Evolutionary conservation across 2,113 vertebrate genomes (phyloP), one percentile per base, ranked within the genome.

Genomic region (Micromys minutus): DNA sequence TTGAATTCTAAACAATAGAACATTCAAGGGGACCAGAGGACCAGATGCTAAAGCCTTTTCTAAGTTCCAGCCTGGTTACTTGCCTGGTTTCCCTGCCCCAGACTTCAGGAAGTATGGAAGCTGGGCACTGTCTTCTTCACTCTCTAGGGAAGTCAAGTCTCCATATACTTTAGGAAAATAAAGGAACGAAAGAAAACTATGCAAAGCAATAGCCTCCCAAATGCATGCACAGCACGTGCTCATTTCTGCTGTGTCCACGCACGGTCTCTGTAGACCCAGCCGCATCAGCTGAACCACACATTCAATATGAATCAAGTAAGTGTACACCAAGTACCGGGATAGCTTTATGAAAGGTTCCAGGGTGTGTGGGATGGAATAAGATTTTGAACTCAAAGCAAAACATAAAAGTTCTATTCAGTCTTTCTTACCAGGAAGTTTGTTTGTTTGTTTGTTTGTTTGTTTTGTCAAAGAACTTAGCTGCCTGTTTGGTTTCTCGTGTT

Each of bases 361-460:
- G 22, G 29, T 6, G 3, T 81, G 7, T 59, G 55, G 19, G 74
- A 50, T 12, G 65, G 57, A 57, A 59, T 57, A 89, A 61, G 19
- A 88, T 57, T 90, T 92, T 80, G 57, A 88, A 92, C 31, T 71
- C 21, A 15, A 92, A 94, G 90, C 95, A 92, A 57, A 69, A 91
- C 21, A 9, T 67, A 72, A 91, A 94, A 34, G n/a, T 75, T 39
- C 4, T 29, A n/a, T 75, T 63, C n/a, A 76, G 39, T 55, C 36
- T 75, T 83, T 94, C 52, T 72, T 87, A 52, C 22, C 22, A 76
- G 1, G 79, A 79, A 80, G 29, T 9, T 76, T 95, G n/a, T 89
- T 93, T 71, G 52, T 93, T 87, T 75, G 22, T 24, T 17, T 67
- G n/a, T 89, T 93, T 71, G 52, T 93, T 87, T 75, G 22, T 24